Conservation (phyloP, 2,888 invertebrate genomes). For the Neria commutata region DNA sequence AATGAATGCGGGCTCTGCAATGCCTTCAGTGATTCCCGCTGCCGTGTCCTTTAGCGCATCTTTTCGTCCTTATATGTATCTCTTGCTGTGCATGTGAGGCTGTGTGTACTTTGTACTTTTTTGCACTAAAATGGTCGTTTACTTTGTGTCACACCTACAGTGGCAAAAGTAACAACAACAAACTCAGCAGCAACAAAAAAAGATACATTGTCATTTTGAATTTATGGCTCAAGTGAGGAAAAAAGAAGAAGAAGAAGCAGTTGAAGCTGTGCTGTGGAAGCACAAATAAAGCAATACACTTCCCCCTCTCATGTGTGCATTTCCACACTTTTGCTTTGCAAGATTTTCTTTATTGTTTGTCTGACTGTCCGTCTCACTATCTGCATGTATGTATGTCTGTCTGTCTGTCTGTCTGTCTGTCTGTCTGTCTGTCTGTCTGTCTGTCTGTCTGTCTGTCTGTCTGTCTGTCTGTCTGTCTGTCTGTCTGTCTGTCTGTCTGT, state of each 20-base stretch:
- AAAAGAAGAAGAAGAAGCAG: too few species aligned
- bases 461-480: too few species aligned
- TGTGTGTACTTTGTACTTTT: neutral
- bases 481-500: too few species aligned
- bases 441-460: too few species aligned
- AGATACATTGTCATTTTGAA: neutral
- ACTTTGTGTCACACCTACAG: neutral
- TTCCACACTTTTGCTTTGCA: neutral
- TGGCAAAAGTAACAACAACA: neutral
- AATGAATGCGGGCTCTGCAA: neutral
- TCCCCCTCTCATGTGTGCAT: neutral
- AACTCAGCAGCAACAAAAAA: neutral
- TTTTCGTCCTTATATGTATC: neutral
- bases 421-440: too few species aligned
- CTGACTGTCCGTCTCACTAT: too few species aligned
- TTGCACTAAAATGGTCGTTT: constrained; percentile 7
- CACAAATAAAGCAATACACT: neutral
- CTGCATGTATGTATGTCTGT: too few species aligned
- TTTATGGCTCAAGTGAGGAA: too few species aligned
- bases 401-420: too few species aligned
- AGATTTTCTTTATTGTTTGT: too few species aligned
- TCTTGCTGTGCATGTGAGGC: neutral
- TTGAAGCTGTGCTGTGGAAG: too few species aligned
- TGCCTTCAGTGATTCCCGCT: neutral
- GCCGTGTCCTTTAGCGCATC: neutral